Conservation (phyloP, 2,888 invertebrate species). For the Sesamia inferens region DNA sequence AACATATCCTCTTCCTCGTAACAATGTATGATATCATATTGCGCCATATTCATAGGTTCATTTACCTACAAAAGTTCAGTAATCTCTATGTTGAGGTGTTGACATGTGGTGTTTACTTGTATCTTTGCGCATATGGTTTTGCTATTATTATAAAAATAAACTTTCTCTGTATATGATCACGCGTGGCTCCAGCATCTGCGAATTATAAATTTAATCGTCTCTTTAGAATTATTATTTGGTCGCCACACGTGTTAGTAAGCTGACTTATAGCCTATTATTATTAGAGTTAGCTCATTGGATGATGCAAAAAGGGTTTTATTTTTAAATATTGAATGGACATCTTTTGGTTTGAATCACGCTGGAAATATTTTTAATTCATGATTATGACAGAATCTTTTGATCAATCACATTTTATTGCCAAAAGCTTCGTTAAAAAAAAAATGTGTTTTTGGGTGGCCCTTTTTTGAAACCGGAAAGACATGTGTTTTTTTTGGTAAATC, state of each 20-base stretch:
- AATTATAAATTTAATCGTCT: conserved; percentile 86
- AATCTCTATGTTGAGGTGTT: conserved; percentile 81
- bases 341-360: conserved; percentile 60
- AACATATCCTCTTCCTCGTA: conserved; percentile 83
- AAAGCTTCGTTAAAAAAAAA: conserved; percentile 25
- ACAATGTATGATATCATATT: conserved; percentile 83
- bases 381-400: conserved; percentile 45
- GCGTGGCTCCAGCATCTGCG: conserved; percentile 87
- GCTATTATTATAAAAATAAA: conserved; percentile 90
- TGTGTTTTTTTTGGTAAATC: background rate
- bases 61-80: conserved; percentile 86
- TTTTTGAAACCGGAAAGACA: background rate
- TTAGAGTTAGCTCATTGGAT: conserved; percentile 53
- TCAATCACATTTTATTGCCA: conserved; percentile 40
- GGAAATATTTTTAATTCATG: conserved; percentile 52
- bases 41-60: conserved; percentile 86
- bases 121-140: conserved; percentile 84
- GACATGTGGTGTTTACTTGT: conserved; percentile 84
- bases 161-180: conserved; percentile 86
- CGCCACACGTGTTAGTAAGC: conserved; percentile 78
- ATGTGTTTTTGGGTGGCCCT: conserved; percentile 2
- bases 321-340: conserved; percentile 55
- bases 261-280: conserved; percentile 66
- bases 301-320: conserved; percentile 55
- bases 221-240: conserved; percentile 80